Evolutionary conservation across 2,113 vertebrate genomes (phyloP), one percentile per base, ranked within the genome.

Genomic region (Sminthopsis crassicaudata): DNA sequence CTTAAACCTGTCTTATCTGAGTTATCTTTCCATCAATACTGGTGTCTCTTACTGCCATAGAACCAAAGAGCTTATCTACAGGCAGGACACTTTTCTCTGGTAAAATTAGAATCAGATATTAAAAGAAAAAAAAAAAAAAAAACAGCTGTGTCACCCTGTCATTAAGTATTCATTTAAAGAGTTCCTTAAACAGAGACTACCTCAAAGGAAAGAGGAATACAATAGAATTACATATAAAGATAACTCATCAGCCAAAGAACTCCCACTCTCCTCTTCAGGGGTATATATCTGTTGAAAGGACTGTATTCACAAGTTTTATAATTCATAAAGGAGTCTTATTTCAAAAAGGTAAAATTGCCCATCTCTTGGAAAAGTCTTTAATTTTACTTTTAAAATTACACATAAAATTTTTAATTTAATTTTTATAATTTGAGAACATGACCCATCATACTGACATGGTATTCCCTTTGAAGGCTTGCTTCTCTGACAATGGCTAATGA

Each of bases 71-170:
- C 19, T 84, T 42, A 42, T 84, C 67, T 84, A 84, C 67, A 42
- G 67, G 67, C 6, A 84, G n/a, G 67, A 84, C 19, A 42, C n/a
- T 84, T 84, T 84, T 84, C 54, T 94, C 60, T 24, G 36, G 50
- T 92, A 92, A 90, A 95, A 91, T 93, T 57, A 96, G 27, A 76
- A 93, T 92, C 22, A 89, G 60, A 46, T 93, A 89, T 42, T 8
- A 42, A 93, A 51, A 51, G 50, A 11, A 51, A 51, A 51, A 51
- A 50, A 48, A 48, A n/a, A n/a, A 48, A 51, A 89, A 84, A 53
- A 91, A 50, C 22, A 89, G 30, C 89, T 46, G 12, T 50, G 46
- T 89, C 25, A 94, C 53, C 11, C 89, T 91, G n/a, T 42, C 48
- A 53, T 92, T n/a, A 76, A 84, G 76, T 60, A 91, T 24, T n/a